phyloP scores from a whole-genome alignment of 2,888 invertebrate species.

The Ophion obscuratus region DNA sequence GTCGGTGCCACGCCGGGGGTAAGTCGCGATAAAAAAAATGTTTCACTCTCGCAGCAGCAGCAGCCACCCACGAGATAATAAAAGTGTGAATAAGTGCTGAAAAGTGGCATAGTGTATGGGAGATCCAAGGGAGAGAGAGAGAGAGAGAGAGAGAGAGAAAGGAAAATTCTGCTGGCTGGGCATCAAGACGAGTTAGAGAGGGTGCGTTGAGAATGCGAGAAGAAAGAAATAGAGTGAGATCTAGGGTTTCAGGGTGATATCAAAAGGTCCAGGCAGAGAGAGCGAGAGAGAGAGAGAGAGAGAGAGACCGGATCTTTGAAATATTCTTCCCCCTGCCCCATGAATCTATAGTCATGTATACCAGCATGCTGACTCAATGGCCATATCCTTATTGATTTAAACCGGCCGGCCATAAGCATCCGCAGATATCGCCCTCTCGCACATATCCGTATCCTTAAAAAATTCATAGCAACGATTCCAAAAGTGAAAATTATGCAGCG shows the following conservation, averaged over 20 bases:
- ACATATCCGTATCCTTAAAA: conserved; percentile 14
- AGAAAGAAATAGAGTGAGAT: conserved; percentile 49
- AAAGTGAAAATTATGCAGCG: background rate
- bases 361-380: conserved; percentile 70
- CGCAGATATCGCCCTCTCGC: conserved; percentile 51
- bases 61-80: conserved; percentile 76
- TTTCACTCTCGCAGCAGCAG: conserved; percentile 72
- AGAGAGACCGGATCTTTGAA: conserved; percentile 77
- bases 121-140: conserved; percentile 47
- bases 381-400: conserved; percentile 83
- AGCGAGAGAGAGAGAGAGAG: conserved; percentile 31
- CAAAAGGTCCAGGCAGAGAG: conserved; percentile 50
- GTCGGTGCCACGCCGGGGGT: conserved; percentile 74
- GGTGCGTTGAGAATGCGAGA: conserved; percentile 59
- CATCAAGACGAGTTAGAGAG: conserved; percentile 31
- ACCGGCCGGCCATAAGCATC: conserved; percentile 73
- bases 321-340: conserved; percentile 76
- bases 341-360: conserved; percentile 50
- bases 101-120: conserved; percentile 64
- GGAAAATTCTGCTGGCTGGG: conserved; percentile 58
- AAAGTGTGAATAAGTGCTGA: conserved; percentile 79
- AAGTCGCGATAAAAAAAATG: conserved; percentile 79
- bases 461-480: conserved; percentile 31
- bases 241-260: conserved; percentile 51
- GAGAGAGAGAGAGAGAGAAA: conserved; percentile 52